Base-by-base conservation (phyloP, 2,888 invertebrate genomes). In the Caenorhabditis japonica region DNA sequence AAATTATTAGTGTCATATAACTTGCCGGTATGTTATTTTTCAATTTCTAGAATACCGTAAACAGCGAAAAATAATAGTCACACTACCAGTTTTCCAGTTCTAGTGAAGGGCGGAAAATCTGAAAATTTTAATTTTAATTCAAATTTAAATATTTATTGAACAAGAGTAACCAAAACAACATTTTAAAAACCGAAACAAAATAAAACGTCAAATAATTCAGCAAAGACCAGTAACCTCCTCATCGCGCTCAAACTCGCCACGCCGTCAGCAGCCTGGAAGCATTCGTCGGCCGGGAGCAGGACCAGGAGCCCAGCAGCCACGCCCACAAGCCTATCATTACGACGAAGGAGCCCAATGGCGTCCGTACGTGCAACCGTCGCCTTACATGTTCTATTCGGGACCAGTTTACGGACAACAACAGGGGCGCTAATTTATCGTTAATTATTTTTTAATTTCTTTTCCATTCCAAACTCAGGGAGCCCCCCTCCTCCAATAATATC, bases 281-380 rank as follows among this genome's bases (percentile, higher is more conserved):
- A 47, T 59, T 33, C 60, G 69, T 19, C 59, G 69, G 13, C 53
- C 39, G 19, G 49, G 51, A 12, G 33, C 55, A 4, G 53, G 41
- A 13, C 25, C 60, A 8, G 19, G 44, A 5, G 2, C n/a, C 5
- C 10, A 13, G 10, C 52, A 51, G 44, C 56, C 56, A 4, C 71
- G 62, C 33, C 71, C 62, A 7, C 72, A 64, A 38, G 60, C 64
- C 10, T 60, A 53, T 55, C 66, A 73, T 43, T 66, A 66, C 36
- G 72, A 66, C 17, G 72, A 73, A 33, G 59, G 66, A 7, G 60
- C 64, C 19, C 77, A 77, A 38, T 77, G 77, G 77, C 59, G 75
- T 27, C 75, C 77, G 10, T 77, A 66, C 46, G 72, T 77, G 23
- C 77, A 72, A 33, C 74, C 77, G 34, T 72, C 72, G 4, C 77